Base-by-base conservation (phyloP, 2,113 vertebrate species). In the Lathamus discolor region DNA sequence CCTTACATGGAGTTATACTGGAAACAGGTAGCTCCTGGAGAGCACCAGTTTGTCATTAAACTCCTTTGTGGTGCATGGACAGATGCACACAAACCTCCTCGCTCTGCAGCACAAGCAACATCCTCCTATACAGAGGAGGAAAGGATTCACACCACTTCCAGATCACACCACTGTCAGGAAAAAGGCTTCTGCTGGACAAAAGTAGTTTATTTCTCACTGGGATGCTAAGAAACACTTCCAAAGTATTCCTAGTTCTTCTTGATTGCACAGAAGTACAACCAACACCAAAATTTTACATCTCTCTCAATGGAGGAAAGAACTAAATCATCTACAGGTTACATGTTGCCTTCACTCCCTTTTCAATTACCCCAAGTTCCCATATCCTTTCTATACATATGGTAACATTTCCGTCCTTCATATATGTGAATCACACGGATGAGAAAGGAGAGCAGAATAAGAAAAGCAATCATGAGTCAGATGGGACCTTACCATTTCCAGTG, bases 401-500 rank as follows among this genome's bases (percentile, higher is more conserved):
- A 39, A 18, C 10, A 22, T 62, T 75, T 64, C 68, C 79, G 17
- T 41, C 48, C 27, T 7, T 82, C 23, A 7, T 13, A 23, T 4
- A 61, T 8, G 17, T 11, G 24, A 57, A 39, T n/a, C 14, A 29
- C 0, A 0, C 3, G 1, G 3, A 24, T 11, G 13, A 20, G 61
- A 43, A 52, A 55, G 51, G 9, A 77, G 35, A 46, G 15, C 46
- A 84, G 62, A 75, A 17, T 11, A 67, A 63, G 27, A n/a, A 41
- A 70, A 35, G 6, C 35, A 68, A 4, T 88, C 37, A 2, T 1
- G 5, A 48, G 18, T 25, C 61, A 61, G 49, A 6, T 44, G 44
- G 76, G 44, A 80, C 25, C 97, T 98, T 90, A 99, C 99, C 99
- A 41, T 98, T 99, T 86, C 99, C 99, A 75, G 97, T 98, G 81